Conservation (phyloP, 1,140 invertebrate species). For the Spodoptera frugiperda region DNA sequence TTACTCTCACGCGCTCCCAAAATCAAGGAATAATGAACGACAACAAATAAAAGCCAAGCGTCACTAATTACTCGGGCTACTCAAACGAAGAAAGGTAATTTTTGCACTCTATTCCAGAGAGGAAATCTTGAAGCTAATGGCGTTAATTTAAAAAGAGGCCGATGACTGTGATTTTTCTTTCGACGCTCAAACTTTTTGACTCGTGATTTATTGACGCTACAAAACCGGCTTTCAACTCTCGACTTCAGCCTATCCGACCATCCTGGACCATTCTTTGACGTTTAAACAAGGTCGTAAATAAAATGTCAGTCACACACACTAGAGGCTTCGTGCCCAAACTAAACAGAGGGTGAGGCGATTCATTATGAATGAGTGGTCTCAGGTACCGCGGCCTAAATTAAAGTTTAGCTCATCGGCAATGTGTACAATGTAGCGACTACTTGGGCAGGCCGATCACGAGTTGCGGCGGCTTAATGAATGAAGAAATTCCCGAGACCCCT, state of each 20-base stretch:
- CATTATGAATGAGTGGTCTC: conserved; percentile 75
- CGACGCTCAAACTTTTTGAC: conserved; percentile 67
- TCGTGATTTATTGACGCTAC: conserved; percentile 79
- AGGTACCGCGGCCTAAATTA: conserved; percentile 77
- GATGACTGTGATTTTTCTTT: conserved; percentile 84
- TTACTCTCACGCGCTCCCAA: conserved; percentile 65
- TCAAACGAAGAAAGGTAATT: conserved; percentile 83
- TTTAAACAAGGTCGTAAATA: conserved; percentile 57
- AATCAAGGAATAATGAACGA: conserved; percentile 86
- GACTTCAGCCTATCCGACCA: conserved; percentile 35
- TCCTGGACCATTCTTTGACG: conserved; percentile 51
- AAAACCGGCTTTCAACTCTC: conserved; percentile 55
- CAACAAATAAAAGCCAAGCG: conserved; percentile 87
- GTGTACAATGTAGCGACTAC: conserved; percentile 67
- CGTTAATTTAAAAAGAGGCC: conserved; percentile 84
- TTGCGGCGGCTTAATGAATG: conserved; percentile 76
- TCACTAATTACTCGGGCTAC: conserved; percentile 85
- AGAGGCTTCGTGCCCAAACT: conserved; percentile 65
- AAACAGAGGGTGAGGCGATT: conserved; percentile 77
- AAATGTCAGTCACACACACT: conserved; percentile 81
- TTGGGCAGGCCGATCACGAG: conserved; percentile 77
- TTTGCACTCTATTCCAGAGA: conserved; percentile 82
- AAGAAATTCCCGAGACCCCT: conserved; percentile 71
- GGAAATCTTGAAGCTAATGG: conserved; percentile 82
- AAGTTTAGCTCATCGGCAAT: conserved; percentile 75